These are phyloP conservation scores for Dioctria rufipes DNA, from an alignment of 2,888 invertebrate genomes.

Conservation along the genomic window DNA sequence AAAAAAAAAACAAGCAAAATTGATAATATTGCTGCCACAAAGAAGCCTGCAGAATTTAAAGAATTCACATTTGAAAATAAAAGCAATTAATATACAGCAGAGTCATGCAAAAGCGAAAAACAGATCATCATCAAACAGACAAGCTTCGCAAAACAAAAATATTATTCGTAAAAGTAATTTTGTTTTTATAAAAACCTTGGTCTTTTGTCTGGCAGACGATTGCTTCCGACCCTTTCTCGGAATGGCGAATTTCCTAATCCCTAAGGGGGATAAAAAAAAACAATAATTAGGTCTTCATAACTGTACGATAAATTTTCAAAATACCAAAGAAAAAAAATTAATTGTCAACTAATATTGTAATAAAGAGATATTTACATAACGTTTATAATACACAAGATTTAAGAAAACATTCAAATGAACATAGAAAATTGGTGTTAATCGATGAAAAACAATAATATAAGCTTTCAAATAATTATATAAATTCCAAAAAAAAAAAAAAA, in stretches of 20 bases:
- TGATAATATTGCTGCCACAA: too few relatives aligned
- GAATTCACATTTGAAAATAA: too few relatives aligned
- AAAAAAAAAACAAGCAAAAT: too few relatives aligned
- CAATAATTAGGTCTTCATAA: neutral
- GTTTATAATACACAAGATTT: slow-evolving; percentile 21
- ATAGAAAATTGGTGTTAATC: slow-evolving; percentile 32
- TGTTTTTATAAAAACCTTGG: slow-evolving; percentile 78
- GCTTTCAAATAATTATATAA: slow-evolving; percentile 56
- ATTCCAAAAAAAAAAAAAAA: slow-evolving; percentile 47
- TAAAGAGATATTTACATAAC: slow-evolving; percentile 11
- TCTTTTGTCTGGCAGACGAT: slow-evolving; percentile 86
- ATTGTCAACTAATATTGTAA: slow-evolving; percentile 20
- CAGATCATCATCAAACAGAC: too few relatives aligned
- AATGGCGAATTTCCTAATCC: slow-evolving; percentile 84
- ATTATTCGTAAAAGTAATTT: too few relatives aligned
- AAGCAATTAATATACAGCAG: too few relatives aligned
- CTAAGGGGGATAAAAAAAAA: slow-evolving; percentile 63
- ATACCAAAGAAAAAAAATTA: slow-evolving; percentile 15
- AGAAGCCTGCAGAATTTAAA: too few relatives aligned
- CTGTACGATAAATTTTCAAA: neutral
- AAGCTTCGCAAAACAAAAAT: slow-evolving; percentile 4
- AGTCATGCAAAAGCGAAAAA: too few relatives aligned
- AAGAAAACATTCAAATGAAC: slow-evolving; percentile 45
- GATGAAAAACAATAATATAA: slow-evolving; percentile 57
- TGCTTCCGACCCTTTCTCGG: slow-evolving; percentile 91